phyloP scores from a whole-genome alignment of 1,140 invertebrate species.

The Diuraphis noxia region DNA sequence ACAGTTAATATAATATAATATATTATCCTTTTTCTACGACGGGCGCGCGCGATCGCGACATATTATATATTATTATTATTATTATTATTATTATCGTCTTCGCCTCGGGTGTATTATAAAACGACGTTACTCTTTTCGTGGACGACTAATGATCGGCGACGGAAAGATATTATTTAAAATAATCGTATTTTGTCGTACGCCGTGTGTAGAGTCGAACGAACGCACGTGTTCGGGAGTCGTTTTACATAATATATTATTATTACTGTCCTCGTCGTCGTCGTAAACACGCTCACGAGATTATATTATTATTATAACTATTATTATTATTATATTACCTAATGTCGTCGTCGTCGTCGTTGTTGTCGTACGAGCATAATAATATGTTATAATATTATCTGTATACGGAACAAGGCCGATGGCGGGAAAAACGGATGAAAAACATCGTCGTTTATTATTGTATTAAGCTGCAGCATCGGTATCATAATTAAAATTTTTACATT shows the following conservation, averaged over 20 bases:
- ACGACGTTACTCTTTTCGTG: not conserved
- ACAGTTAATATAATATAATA: not conserved
- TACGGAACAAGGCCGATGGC: not conserved
- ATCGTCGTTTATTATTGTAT: not conserved
- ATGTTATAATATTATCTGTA: no score
- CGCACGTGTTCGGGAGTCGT: conserved; percentile 47
- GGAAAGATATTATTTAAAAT: conserved; percentile 17
- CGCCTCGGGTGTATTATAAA: not conserved
- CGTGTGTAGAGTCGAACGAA: not conserved
- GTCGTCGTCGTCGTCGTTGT: not conserved
- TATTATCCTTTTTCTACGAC: not conserved
- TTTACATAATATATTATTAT: conserved; percentile 31
- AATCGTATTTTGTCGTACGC: conserved; percentile 15
- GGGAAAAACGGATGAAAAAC: not conserved
- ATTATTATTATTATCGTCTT: not conserved
- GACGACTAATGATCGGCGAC: conserved; percentile 27
- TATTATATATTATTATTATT: not conserved
- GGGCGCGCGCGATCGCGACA: not conserved
- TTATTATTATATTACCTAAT: not conserved
- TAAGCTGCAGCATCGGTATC: no score
- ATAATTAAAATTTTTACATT: no score
- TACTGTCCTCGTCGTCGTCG: not conserved
- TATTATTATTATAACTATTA: not conserved
- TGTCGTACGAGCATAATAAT: no score
- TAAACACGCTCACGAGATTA: not conserved